Conservation (phyloP, 2,797 vertebrate species). For the Rhinogobio ventralis region DNA sequence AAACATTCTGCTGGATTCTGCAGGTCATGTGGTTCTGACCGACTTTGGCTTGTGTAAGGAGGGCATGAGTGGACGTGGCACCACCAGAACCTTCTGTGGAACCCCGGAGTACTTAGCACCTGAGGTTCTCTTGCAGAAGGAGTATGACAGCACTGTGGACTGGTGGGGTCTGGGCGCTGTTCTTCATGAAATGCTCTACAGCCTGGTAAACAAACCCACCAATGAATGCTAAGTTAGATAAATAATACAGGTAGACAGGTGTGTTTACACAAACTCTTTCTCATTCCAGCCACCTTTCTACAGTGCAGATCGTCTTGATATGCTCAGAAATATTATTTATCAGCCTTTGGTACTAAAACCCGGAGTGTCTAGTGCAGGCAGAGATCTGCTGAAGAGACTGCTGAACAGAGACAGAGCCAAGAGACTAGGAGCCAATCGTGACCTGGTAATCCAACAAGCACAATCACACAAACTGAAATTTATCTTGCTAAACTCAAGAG, state of each 20-base stretch:
- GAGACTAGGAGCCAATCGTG: constrained; percentile 72
- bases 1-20: constrained; percentile 86
- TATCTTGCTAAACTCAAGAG: not conserved
- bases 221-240: not conserved
- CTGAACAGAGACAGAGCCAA: constrained; percentile 74
- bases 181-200: constrained; percentile 83
- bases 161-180: constrained; percentile 83
- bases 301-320: constrained; percentile 73
- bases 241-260: not conserved
- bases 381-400: constrained; percentile 73
- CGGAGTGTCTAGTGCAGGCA: constrained; percentile 68
- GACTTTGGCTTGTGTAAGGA: constrained; percentile 91
- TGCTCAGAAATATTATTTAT: constrained; percentile 81
- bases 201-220: constrained; percentile 70
- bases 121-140: constrained; percentile 77
- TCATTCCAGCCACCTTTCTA: constrained; percentile 81
- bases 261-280: constrained; percentile 9
- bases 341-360: constrained; percentile 72
- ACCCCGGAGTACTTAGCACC: constrained; percentile 89
- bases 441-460: constrained; percentile 72
- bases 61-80: constrained; percentile 84
- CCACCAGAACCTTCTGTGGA: constrained; percentile 93
- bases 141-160: constrained; percentile 80
- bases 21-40: constrained; percentile 87
- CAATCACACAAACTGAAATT: constrained; percentile 16